phyloP scores from a whole-genome alignment of 2,113 vertebrate species.

The Sorex fumeus region DNA sequence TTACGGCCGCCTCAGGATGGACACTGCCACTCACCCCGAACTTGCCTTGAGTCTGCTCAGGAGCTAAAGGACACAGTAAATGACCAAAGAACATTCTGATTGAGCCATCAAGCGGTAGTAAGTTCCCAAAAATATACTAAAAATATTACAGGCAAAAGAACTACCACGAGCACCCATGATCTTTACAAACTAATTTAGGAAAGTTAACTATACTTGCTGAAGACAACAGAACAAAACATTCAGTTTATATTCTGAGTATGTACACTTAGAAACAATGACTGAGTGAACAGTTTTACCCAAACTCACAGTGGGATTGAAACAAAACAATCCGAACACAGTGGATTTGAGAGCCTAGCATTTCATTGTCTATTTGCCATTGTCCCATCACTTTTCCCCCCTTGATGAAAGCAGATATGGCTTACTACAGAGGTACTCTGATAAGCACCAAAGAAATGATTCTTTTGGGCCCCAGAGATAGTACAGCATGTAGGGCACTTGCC shows the following conservation, averaged over 20 bases:
- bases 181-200: constrained; percentile 8
- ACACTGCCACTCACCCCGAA: constrained; percentile 82
- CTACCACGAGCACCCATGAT: not conserved
- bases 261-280: not conserved
- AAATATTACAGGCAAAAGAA: not conserved
- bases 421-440: constrained; percentile 17
- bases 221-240: constrained; percentile 3
- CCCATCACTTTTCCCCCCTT: not conserved
- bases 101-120: not conserved
- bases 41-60: constrained; percentile 74
- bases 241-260: not conserved
- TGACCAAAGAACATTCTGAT: not conserved
- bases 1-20: constrained; percentile 89
- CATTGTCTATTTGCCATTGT: not conserved
- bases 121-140: not conserved
- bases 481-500: too few species aligned
- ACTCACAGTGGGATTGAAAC: not conserved
- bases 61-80: constrained; percentile 76
- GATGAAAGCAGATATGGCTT: not conserved
- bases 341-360: constrained; percentile 21
- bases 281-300: constrained; percentile 36
- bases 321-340: not conserved
- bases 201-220: constrained; percentile 9
- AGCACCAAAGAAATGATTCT: not conserved
- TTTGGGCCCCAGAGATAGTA: too few species aligned